Conservation (phyloP, 2,888 invertebrate genomes). For the Lottia scabra region DNA sequence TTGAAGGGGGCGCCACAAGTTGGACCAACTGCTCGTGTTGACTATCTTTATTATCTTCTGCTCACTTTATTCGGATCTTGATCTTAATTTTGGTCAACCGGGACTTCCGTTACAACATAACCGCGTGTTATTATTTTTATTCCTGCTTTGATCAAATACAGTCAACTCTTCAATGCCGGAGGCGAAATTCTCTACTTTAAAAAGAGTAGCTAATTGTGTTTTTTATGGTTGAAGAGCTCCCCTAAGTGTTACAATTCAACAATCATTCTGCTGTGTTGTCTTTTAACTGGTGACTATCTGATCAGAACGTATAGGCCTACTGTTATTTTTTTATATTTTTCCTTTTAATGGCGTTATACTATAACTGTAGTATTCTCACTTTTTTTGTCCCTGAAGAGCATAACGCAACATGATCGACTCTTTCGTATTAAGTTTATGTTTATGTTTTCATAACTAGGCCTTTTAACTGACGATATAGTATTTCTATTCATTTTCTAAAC, state of each 20-base stretch:
- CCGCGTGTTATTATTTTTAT: conserved; percentile 20
- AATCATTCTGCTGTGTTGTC: conserved; percentile 11
- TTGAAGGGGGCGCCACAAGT: conserved; percentile 9
- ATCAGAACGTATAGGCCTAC: too few species aligned
- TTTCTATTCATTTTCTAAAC: neutral
- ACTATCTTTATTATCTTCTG: conserved; percentile 8
- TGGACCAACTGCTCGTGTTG: conserved; percentile 21
- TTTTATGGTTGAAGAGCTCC: conserved; percentile 11
- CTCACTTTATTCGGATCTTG: neutral
- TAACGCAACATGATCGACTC: too few species aligned
- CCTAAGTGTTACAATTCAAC: conserved; percentile 14
- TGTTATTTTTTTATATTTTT: too few species aligned
- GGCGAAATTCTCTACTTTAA: conserved; percentile 12
- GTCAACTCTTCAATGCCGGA: conserved; percentile 11
- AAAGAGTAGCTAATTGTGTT: conserved; percentile 8
- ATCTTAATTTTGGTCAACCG: conserved; percentile 11
- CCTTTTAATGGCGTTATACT: too few species aligned
- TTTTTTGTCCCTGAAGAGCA: too few species aligned
- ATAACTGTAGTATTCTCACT: too few species aligned
- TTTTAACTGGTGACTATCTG: neutral
- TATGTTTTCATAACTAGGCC: too few species aligned
- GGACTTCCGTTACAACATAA: conserved; percentile 7
- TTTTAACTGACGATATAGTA: too few species aligned
- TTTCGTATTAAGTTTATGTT: too few species aligned
- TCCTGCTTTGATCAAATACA: conserved; percentile 12